Evolutionary conservation across 2,888 invertebrate species (phyloP).

Genomic region (Liopterus haemorrhoidalis): DNA sequence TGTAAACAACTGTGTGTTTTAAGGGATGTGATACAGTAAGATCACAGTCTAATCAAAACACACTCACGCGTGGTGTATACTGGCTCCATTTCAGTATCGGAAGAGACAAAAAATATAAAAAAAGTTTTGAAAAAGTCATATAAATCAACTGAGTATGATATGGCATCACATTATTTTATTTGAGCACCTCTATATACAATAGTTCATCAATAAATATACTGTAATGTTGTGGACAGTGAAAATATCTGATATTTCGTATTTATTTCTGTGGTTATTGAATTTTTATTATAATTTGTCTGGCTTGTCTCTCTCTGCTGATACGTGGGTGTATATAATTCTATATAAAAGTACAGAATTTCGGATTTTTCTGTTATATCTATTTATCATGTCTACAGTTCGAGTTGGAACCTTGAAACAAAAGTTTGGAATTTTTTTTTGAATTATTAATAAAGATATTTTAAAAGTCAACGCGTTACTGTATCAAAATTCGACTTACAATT

Average conservation of each 20-base stretch:
- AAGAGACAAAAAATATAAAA: conserved; percentile 20
- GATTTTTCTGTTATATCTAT: too few relatives aligned
- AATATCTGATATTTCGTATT: conserved; percentile 19
- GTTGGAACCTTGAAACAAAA: too few relatives aligned
- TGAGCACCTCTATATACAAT: conserved; percentile 20
- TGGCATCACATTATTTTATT: conserved; percentile 19
- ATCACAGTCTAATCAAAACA: conserved; percentile 17
- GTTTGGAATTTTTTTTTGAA: too few relatives aligned
- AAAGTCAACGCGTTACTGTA: too few relatives aligned
- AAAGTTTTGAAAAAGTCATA: conserved; percentile 17
- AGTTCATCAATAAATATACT: conserved; percentile 18
- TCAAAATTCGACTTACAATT: too few relatives aligned
- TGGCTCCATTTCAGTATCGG: conserved; percentile 20
- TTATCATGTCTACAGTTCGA: too few relatives aligned
- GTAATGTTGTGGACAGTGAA: conserved; percentile 16
- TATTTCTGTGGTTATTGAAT: conserved; percentile 19
- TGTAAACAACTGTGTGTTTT: conserved; percentile 13
- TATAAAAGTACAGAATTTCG: too few relatives aligned
- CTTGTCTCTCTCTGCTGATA: too few relatives aligned
- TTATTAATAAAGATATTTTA: too few relatives aligned
- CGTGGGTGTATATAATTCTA: too few relatives aligned
- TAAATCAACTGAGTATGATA: conserved; percentile 15
- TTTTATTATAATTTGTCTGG: conserved; percentile 21
- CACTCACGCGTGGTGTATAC: conserved; percentile 2
- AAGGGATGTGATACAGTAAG: neutral